Base-by-base conservation (phyloP, 2,113 vertebrate species). In the Larimichthys crocea region DNA sequence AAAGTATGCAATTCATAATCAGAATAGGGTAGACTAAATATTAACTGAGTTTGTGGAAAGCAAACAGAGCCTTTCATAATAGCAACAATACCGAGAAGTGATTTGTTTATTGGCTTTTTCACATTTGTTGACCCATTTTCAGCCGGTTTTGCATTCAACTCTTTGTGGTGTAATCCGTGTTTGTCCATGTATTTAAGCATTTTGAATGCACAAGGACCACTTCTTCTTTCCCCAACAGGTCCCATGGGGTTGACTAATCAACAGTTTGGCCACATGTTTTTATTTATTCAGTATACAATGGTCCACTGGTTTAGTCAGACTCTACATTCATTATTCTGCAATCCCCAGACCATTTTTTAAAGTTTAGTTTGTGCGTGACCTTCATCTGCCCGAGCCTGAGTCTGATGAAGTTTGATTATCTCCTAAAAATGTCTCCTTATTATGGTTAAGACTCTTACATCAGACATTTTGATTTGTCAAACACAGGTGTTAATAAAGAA, bases 351-450 rank as follows among this genome's bases (percentile, higher is more conserved):
- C 10, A 17, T 44, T 71, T 73, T 70, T 16, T 4, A 20, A 50
- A 42, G 9, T 67, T 74, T 68, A 55, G 63, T 29, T 75, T 59
- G 29, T 64, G 48, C 49, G 26, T 71, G 63, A 74, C 82, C 74
- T 78, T 77, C 72, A 50, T 72, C 61, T 63, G 29, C 26, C 19
- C 3, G 2, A 52, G 19, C 22, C n/a, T 70, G 29, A 69, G 22
- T 19, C 17, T 74, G 62, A 79, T 74, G 76, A 57, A 69, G 42
- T 12, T 73, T 48, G n/a, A 79, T 67, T 72, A 82, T 82, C 79
- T 72, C 65, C 61, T 12, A 29, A 63, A 48, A 80, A 46, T 57
- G 35, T 60, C 56, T 40, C 31, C 53, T 44, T 2, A 2, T 10
- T 80, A 48, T 31, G 3, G n/a, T 56, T 64, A 19, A 24, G 67